phyloP scores from a whole-genome alignment of 2,888 invertebrate species.

The Aricia artaxerxes region DNA sequence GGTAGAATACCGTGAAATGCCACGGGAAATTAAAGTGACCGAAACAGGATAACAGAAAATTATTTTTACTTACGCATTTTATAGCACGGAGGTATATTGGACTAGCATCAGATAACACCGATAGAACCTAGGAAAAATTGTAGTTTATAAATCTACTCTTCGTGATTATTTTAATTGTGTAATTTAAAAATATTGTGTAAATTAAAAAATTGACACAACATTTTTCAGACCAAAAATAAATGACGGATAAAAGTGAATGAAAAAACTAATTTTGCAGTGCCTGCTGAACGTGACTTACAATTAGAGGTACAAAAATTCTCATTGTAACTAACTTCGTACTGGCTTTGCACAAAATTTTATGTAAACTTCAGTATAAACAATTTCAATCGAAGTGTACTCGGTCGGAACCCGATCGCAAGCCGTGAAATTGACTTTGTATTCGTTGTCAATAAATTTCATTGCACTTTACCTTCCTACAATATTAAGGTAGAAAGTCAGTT shows the following conservation, averaged over 20 bases:
- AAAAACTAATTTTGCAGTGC: too few relatives aligned
- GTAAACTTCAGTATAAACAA: neutral
- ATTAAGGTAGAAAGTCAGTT: neutral
- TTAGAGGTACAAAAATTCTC: neutral
- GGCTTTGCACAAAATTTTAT: neutral
- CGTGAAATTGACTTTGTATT: slow-evolving; percentile 25
- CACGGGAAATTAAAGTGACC: too few relatives aligned
- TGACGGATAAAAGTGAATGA: too few relatives aligned
- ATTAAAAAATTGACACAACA: too few relatives aligned
- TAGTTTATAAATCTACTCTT: neutral
- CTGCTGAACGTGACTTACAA: neutral
- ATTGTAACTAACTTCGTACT: neutral
- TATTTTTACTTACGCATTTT: neutral
- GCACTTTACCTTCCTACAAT: neutral
- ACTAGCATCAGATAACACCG: neutral
- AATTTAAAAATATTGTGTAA: too few relatives aligned
- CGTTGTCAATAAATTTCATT: slow-evolving; percentile 3
- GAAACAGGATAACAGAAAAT: neutral
- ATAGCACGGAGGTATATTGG: neutral
- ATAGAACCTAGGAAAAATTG: neutral
- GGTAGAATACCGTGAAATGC: too few relatives aligned
- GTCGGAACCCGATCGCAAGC: slow-evolving; percentile 11
- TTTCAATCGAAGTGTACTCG: slow-evolving; percentile 11
- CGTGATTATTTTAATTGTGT: too few relatives aligned
- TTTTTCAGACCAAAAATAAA: too few relatives aligned